Conservation (phyloP, 37 sponge, comb jelly and placozoan species). For the Petrosia ficiformis region DNA sequence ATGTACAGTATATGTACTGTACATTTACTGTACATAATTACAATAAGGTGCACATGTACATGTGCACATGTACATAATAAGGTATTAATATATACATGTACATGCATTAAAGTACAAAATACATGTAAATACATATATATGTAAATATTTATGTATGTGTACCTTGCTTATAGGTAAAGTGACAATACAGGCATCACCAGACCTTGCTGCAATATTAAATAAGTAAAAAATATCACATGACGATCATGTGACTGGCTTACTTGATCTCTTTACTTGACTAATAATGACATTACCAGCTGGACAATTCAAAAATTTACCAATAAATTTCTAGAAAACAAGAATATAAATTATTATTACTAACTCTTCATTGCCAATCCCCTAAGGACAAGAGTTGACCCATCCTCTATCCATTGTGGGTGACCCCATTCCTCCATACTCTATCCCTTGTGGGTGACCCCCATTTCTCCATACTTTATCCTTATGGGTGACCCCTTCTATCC, state of each 20-base stretch:
- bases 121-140: no score
- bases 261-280: not conserved
- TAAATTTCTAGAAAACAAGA: not conserved
- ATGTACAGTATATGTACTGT: no score
- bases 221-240: not conserved
- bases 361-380: not conserved
- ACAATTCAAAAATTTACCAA: not conserved
- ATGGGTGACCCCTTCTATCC: no score
- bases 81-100: no score
- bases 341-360: not conserved
- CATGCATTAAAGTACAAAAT: no score
- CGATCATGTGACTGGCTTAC: not conserved
- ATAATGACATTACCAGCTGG: not conserved
- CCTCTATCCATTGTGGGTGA: no score
- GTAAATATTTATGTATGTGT: no score
- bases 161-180: not conserved
- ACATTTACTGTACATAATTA: conserved; percentile 8
- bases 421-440: no score
- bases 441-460: no score
- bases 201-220: not conserved
- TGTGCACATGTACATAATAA: conserved; percentile 19
- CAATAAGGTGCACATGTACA: conserved; percentile 20
- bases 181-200: not conserved
- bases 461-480: no score
- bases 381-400: no score